A percentile compares a stretch with the other conserved stretches of the same genome.
phyloP scores from a whole-genome alignment of 2,888 invertebrate genomes.

The Eupithecia centaureata region DNA sequence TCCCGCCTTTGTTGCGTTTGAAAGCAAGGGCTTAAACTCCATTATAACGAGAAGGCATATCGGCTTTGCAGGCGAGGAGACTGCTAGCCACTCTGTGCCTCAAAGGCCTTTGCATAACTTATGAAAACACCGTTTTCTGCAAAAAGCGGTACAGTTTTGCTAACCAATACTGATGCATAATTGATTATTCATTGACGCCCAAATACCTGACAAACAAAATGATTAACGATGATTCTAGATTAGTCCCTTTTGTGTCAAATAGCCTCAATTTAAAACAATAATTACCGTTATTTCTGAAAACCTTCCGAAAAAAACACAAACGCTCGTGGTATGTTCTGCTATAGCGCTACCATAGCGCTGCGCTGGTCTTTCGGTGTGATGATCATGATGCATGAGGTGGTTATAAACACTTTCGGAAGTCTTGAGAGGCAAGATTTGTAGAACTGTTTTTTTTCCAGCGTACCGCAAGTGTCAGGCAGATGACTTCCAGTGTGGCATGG shows the following conservation, averaged over 20 bases:
- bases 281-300: neutral
- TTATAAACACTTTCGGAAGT: neutral
- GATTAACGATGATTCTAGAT: neutral
- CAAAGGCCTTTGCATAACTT: slow-evolving; percentile 64
- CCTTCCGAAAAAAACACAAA: no score
- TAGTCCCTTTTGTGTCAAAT: neutral
- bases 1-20: slow-evolving; percentile 36
- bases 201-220: neutral
- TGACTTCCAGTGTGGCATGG: slow-evolving; percentile 94
- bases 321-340: no score
- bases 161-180: slow-evolving; percentile 43
- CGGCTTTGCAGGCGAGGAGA: slow-evolving; percentile 41
- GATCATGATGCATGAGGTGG: no score
- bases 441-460: slow-evolving; percentile 79
- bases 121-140: slow-evolving; percentile 64
- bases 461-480: slow-evolving; percentile 94
- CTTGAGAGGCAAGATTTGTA: neutral
- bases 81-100: slow-evolving; percentile 33
- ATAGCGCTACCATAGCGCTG: neutral
- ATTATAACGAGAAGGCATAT: slow-evolving; percentile 45
- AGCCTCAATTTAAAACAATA: neutral
- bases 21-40: slow-evolving; percentile 44
- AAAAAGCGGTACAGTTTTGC: slow-evolving; percentile 48
- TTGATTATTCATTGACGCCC: neutral
- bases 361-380: neutral